Conservation (phyloP, 2,113 vertebrate genomes). For the Paradoxurus hermaphroditus region DNA sequence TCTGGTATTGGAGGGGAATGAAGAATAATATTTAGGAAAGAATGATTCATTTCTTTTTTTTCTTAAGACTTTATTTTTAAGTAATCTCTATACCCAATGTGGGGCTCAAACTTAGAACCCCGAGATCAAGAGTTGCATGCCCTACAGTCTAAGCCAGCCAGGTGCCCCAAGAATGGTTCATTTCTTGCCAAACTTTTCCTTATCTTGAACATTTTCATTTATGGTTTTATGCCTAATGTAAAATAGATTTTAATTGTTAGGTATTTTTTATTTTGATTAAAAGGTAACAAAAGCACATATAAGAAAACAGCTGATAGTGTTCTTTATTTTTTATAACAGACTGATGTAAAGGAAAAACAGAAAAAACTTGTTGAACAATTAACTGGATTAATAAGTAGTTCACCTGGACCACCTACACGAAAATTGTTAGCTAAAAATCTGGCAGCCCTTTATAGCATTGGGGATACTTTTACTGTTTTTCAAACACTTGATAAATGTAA, state of each 20-base stretch:
- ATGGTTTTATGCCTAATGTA: neutral
- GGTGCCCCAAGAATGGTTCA: neutral
- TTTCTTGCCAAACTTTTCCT: neutral
- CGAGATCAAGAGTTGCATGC: no score
- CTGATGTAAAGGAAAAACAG: slow-evolving; percentile 98
- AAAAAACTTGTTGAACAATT: slow-evolving; percentile 98
- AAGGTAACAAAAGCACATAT: neutral
- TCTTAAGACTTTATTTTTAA: no score
- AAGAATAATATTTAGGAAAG: slow-evolving; percentile 15
- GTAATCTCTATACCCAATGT: no score
- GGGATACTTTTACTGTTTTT: slow-evolving; percentile 98
- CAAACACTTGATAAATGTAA: slow-evolving; percentile 99
- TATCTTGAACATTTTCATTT: neutral
- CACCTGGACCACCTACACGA: slow-evolving; percentile 95
- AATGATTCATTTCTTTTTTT: slow-evolving; percentile 17
- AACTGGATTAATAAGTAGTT: slow-evolving; percentile 96
- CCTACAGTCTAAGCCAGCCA: no score
- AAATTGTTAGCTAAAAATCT: slow-evolving; percentile 98
- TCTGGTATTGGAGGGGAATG: neutral
- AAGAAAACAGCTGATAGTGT: neutral
- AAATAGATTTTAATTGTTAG: neutral
- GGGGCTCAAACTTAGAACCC: no score
- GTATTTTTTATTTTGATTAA: neutral
- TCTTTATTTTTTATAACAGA: slow-evolving; percentile 82
- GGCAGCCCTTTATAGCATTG: slow-evolving; percentile 97